phyloP scores from a whole-genome alignment of 2,797 vertebrate species.

The Thripadectes ignobilis region DNA sequence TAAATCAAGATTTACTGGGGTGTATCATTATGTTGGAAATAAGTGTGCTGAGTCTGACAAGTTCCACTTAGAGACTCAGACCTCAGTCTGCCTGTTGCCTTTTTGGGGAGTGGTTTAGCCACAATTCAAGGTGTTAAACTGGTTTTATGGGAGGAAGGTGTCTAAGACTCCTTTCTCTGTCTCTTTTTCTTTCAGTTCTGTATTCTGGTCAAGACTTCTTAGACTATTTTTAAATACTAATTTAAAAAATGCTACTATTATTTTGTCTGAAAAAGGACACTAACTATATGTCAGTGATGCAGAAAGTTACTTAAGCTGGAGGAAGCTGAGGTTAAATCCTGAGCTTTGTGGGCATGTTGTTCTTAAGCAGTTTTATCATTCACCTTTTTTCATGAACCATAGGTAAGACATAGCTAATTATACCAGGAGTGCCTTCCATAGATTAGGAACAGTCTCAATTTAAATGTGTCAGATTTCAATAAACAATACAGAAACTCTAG shows the following conservation, averaged over 20 bases:
- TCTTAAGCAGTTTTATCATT: background rate
- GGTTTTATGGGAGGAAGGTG: background rate
- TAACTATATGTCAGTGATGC: background rate
- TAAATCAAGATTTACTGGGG: accelerated
- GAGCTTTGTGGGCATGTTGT: background rate
- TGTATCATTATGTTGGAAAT: background rate
- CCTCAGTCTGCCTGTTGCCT: accelerated
- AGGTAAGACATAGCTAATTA: background rate
- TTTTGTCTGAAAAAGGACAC: background rate
- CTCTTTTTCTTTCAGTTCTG: background rate
- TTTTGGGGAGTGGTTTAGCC: background rate
- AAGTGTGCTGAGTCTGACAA: background rate
- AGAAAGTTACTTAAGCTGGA: background rate
- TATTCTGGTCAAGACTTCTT: background rate
- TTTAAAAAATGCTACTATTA: background rate
- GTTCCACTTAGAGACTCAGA: background rate
- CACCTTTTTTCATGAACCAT: background rate
- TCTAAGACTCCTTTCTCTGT: background rate
- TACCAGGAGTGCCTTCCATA: background rate
- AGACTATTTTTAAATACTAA: background rate
- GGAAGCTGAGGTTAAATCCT: background rate
- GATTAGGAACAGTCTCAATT: background rate
- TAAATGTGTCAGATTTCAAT: background rate
- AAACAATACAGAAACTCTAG: background rate
- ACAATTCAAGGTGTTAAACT: background rate